Evolutionary conservation across 2,888 invertebrate genomes (phyloP).

Genomic region (Achlya flavicornis): DNA sequence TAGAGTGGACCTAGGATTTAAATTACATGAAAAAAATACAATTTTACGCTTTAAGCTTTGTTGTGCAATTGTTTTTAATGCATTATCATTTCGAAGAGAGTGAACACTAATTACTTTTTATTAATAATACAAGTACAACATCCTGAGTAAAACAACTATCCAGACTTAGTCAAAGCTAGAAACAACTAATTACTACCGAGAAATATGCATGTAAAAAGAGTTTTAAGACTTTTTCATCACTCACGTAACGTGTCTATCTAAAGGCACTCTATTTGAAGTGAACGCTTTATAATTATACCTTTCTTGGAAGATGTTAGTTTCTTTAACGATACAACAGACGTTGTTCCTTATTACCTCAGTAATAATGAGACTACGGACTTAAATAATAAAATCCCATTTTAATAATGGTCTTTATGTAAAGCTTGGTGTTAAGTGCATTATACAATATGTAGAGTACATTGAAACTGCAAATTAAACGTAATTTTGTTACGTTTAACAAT

Average conservation of each 20-base stretch:
- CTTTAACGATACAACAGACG: not conserved
- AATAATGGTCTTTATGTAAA: not conserved
- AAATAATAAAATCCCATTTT: constrained; percentile 6
- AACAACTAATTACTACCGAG: not conserved
- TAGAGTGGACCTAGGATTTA: too few species aligned
- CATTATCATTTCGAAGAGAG: not conserved
- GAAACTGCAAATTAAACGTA: too few species aligned
- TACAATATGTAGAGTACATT: too few species aligned
- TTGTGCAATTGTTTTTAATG: not conserved
- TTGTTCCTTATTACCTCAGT: not conserved
- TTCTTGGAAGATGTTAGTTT: constrained; percentile 17
- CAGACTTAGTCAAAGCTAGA: not conserved
- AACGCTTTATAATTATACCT: constrained; percentile 36
- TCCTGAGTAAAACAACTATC: not conserved
- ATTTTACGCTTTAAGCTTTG: too few species aligned
- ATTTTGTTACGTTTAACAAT: too few species aligned
- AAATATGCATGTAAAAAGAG: not conserved
- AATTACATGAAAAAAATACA: too few species aligned
- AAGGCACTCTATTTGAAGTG: constrained; percentile 28
- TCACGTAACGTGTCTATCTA: constrained; percentile 3
- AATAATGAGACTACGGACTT: not conserved
- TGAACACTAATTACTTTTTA: not conserved
- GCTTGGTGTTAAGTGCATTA: not conserved
- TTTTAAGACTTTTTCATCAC: constrained; percentile 1
- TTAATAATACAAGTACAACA: not conserved